phyloP scores from a whole-genome alignment of 2,113 vertebrate species.

The Strix uralensis region DNA sequence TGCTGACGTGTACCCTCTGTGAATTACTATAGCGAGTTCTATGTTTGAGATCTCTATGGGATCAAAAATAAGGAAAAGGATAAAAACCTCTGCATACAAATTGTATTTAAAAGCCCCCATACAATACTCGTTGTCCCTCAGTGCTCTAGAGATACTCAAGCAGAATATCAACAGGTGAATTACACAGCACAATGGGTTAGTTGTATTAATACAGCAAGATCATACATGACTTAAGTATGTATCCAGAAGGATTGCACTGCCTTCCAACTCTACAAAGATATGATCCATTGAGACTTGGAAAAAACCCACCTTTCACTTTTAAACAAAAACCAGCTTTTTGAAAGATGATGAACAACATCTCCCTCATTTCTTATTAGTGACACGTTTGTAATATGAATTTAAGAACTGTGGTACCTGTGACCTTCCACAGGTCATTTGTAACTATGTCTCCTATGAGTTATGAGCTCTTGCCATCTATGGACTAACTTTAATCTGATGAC shows the following conservation, averaged over 20 bases:
- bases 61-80: not conserved
- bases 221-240: not conserved
- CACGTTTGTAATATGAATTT: conserved; percentile 7
- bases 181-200: not conserved
- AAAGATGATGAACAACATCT: conserved; percentile 23
- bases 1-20: not conserved
- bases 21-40: not conserved
- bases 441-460: conserved; percentile 57
- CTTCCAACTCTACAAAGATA: not conserved
- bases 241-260: not conserved
- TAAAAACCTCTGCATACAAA: not conserved
- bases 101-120: not conserved
- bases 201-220: conserved; percentile 7
- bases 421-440: conserved; percentile 73
- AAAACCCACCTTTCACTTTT: not conserved
- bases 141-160: not conserved
- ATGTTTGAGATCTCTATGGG: not conserved
- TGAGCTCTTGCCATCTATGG: conserved; percentile 40
- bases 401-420: conserved; percentile 49
- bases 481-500: conserved; percentile 71
- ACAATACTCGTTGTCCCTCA: not conserved
- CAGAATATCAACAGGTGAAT: conserved; percentile 43
- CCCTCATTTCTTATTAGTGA: conserved; percentile 57
- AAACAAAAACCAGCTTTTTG: conserved; percentile 13
- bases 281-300: not conserved